Conservation (phyloP, 2,888 invertebrate species). For the Tinea pellionella region DNA sequence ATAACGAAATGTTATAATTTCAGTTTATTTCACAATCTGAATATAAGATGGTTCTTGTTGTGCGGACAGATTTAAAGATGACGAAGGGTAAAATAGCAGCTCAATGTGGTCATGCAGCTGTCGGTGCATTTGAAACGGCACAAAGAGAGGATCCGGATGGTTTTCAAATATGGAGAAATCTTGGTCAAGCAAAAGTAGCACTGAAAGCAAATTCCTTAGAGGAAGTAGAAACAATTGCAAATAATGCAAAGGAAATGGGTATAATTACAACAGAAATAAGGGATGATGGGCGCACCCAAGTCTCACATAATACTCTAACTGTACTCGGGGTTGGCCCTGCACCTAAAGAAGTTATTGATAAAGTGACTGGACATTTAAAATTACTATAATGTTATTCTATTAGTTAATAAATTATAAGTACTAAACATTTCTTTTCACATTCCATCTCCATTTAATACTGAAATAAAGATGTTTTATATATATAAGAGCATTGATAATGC, state of each 20-base stretch:
- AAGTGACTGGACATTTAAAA: constrained; percentile 89
- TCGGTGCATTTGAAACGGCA: constrained; percentile 84
- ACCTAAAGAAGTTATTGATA: constrained; percentile 78
- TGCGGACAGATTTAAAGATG: constrained; percentile 93
- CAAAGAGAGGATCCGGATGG: constrained; percentile 71
- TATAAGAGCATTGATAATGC: no score
- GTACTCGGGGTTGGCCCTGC: constrained; percentile 96
- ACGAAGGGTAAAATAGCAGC: constrained; percentile 95
- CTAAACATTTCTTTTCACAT: not conserved
- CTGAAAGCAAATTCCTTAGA: constrained; percentile 83
- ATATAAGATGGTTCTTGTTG: constrained; percentile 86
- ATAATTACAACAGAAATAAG: constrained; percentile 80
- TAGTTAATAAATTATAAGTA: not conserved
- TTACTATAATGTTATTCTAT: constrained; percentile 69
- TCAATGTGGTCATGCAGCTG: constrained; percentile 95
- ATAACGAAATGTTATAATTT: constrained; percentile 20
- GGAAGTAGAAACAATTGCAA: constrained; percentile 76
- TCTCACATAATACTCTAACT: constrained; percentile 88
- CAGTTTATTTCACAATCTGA: constrained; percentile 62
- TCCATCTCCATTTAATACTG: no score
- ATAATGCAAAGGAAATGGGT: constrained; percentile 75
- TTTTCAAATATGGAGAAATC: constrained; percentile 67
- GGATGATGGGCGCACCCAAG: constrained; percentile 95
- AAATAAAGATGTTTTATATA: no score
- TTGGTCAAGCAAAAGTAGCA: constrained; percentile 90